Conservation (phyloP, 2,113 vertebrate genomes). For the Casuarius casuarius region DNA sequence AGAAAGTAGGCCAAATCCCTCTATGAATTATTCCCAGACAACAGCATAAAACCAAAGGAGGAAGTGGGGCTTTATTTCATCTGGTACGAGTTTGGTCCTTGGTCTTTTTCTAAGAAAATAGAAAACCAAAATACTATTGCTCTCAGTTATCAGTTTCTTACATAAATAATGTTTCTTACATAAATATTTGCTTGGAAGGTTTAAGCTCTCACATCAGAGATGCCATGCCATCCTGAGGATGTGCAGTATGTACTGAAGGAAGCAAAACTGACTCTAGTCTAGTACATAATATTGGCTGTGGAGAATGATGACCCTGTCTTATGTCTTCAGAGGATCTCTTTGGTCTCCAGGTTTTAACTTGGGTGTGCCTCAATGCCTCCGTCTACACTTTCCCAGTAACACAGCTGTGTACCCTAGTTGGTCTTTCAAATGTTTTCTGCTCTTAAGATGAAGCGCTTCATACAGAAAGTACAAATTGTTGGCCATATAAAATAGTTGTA, state of each 20-base stretch:
- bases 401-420: not conserved
- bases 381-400: not conserved
- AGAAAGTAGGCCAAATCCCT: conserved; percentile 25
- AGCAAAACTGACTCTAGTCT: not conserved
- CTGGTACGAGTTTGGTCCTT: not conserved
- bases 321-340: not conserved
- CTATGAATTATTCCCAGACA: conserved; percentile 46
- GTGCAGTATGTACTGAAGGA: not conserved
- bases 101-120: conserved; percentile 21
- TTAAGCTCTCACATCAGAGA: not conserved
- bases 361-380: not conserved
- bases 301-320: not conserved
- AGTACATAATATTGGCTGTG: not conserved
- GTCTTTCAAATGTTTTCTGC: not conserved
- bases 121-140: not conserved
- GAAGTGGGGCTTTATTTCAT: not conserved
- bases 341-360: not conserved
- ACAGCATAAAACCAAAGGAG: conserved; percentile 8
- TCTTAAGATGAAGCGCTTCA: not conserved
- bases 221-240: not conserved
- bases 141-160: not conserved
- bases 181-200: conserved; percentile 39
- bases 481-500: not conserved
- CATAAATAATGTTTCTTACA: conserved; percentile 20
- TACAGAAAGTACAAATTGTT: not conserved